Conservation (phyloP, 2,797 vertebrate species). For the Lepus townsendii region DNA sequence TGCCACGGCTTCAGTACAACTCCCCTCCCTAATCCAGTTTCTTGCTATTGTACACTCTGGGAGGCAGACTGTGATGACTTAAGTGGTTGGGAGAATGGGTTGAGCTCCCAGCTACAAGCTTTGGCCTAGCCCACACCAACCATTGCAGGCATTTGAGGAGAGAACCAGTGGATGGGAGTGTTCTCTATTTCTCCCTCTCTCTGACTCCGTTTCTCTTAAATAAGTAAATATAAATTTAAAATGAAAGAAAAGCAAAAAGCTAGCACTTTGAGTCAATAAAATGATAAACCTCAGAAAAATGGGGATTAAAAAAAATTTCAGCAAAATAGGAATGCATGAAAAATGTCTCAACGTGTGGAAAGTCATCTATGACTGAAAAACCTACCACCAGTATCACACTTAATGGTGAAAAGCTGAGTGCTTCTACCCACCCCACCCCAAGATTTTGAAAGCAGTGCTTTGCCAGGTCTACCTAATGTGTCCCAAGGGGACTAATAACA, state of each 20-base stretch:
- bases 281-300: neutral
- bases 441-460: neutral
- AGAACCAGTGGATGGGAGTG: too few species aligned
- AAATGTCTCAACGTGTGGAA: neutral
- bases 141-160: too few species aligned
- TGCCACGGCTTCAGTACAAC: too few species aligned
- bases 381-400: neutral
- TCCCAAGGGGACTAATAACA: neutral
- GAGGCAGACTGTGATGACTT: too few species aligned
- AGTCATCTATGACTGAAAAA: neutral
- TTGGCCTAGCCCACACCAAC: too few species aligned
- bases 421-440: neutral
- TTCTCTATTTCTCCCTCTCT: too few species aligned
- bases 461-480: neutral
- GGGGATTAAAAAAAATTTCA: neutral
- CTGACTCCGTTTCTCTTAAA: too few species aligned
- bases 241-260: neutral
- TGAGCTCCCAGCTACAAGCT: too few species aligned
- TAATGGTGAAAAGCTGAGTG: neutral
- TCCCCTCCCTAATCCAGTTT: too few species aligned
- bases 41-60: too few species aligned
- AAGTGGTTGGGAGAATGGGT: too few species aligned
- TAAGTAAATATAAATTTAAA: neutral
- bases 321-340: neutral
- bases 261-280: neutral